Conservation (phyloP, 2,113 vertebrate species). For the Narcine bancroftii region DNA sequence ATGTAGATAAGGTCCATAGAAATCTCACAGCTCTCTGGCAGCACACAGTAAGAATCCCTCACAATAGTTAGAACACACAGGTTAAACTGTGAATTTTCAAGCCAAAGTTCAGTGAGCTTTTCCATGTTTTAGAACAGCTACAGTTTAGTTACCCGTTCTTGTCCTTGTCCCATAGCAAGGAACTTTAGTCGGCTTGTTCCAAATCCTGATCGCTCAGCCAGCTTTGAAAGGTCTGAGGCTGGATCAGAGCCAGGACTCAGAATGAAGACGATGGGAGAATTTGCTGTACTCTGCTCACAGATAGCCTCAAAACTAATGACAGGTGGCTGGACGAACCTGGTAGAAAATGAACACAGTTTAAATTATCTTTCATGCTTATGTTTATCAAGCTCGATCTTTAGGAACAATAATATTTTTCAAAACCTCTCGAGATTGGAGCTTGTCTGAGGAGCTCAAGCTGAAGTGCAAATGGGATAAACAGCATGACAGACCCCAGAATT, state of each 20-base stretch:
- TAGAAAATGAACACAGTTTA: neutral
- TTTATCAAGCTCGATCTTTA: neutral
- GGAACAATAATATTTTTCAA: neutral
- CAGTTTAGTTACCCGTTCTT: constrained; percentile 70
- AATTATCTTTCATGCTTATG: neutral
- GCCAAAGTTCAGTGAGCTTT: neutral
- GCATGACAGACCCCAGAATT: neutral
- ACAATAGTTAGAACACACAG: neutral
- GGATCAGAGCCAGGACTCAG: constrained; percentile 90
- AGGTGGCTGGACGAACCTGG: constrained; percentile 87
- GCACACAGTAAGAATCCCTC: neutral
- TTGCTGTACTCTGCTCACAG: constrained; percentile 78
- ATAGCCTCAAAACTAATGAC: constrained; percentile 83
- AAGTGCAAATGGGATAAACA: neutral
- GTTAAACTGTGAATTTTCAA: neutral
- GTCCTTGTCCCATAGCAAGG: constrained; percentile 95
- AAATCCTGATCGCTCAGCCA: constrained; percentile 74
- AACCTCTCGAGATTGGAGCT: neutral
- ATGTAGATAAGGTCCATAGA: neutral
- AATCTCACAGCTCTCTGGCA: neutral
- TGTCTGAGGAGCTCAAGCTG: neutral
- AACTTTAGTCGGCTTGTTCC: constrained; percentile 75
- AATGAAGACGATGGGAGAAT: constrained; percentile 86
- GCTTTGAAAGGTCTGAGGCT: constrained; percentile 78
- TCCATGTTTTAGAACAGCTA: too few relatives aligned